A percentile compares a stretch with the other conserved stretches of the same genome.
Conservation (phyloP, 1,140 invertebrate species). For the Solenopsis fugax region DNA sequence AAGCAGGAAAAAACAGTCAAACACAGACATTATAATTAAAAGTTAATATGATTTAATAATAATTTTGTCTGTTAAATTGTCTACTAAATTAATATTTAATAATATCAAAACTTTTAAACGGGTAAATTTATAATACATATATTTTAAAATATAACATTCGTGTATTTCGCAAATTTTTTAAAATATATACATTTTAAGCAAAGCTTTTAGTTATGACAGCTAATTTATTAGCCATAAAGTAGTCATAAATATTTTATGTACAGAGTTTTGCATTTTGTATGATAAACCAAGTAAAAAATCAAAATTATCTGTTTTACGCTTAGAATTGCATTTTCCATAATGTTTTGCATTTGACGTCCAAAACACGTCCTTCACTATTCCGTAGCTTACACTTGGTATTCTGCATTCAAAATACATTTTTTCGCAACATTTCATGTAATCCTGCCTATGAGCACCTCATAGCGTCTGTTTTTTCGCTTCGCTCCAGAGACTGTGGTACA, state of each 20-base stretch:
- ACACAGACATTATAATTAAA: neutral
- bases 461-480: constrained; percentile 46
- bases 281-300: neutral
- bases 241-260: neutral
- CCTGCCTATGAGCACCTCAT: constrained; percentile 16
- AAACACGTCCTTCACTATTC: neutral
- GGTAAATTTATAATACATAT: neutral
- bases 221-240: neutral
- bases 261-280: neutral
- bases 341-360: neutral
- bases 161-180: neutral
- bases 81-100: too few relatives aligned
- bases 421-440: constrained; percentile 19
- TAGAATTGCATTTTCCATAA: neutral
- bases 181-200: neutral
- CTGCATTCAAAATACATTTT: constrained; percentile 20
- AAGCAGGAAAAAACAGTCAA: neutral
- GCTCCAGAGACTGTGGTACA: constrained; percentile 56
- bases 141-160: neutral
- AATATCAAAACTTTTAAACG: too few relatives aligned
- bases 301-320: neutral
- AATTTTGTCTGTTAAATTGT: too few relatives aligned
- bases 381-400: neutral
- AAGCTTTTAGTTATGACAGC: neutral
- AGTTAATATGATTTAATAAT: too few relatives aligned